Evolutionary conservation across 2,888 invertebrate genomes (phyloP), one percentile per base, ranked within the genome.

Genomic region (Dorcus parallelipipedus): DNA sequence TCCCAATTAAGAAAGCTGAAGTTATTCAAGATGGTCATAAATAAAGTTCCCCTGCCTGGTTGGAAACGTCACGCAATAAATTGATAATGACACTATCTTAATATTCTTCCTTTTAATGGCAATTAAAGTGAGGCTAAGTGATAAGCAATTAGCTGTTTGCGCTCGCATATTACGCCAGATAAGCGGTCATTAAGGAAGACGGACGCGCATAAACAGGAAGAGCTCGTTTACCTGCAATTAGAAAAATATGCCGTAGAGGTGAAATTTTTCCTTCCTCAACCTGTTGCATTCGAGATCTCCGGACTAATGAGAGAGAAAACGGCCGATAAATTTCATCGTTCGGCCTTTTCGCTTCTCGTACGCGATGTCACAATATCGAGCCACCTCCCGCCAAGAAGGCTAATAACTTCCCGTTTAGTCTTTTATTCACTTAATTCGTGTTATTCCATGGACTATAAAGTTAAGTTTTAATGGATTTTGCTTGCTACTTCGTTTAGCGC

Each of bases 361-460:
- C 54, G 49, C 17, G 45, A 47, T 56, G 56, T 56, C 54, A 58
- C 54, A 58, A 54, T 58, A 58, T 58, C 45, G 45, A 43, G 58
- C 40, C 49, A 43, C 58, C 58, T 26, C 58, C 50, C 49, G 58
- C 58, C 54, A 54, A 49, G 58, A 58, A 50, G 39, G 42, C 54
- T 58, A 58, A 58, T 58, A 58, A 58, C 58, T 58, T 58, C 54
- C 58, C 54, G 53, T 54, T 54, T 42, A 58, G 52, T 53, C 58
- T 58, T 58, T 58, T 53, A 58, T 54, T 58, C 53, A 43, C 53
- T 58, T 58, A 58, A 56, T 56, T 51, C 52, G 48, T 47, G 56
- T 52, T 56, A 56, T 56, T 50, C 45, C 45, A 26, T 56, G 14
- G n/a, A 41, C 41, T 41, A 23, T 45, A 23, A 9, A 23, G 9